phyloP scores from a whole-genome alignment of 2,113 vertebrate genomes.

The Guaruba guarouba region DNA sequence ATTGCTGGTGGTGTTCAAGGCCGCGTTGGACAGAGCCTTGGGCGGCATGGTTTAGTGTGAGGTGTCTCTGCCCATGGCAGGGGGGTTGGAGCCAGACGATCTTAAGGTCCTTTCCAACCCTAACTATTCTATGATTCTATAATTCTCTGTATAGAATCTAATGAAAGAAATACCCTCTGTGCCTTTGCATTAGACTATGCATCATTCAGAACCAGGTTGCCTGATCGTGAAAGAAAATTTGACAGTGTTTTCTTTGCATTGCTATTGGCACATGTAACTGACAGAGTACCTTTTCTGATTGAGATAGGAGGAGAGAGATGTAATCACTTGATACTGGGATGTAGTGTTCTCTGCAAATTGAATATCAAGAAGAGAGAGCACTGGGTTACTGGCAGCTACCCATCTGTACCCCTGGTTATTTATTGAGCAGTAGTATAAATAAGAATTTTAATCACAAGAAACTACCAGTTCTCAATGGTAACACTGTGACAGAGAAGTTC shows the following conservation, averaged over 20 bases:
- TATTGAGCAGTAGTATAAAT: background rate
- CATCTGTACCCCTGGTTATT: background rate
- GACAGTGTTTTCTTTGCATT: background rate
- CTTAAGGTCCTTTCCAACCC: no score
- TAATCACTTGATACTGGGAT: background rate
- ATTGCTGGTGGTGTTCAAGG: no score
- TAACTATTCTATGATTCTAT: no score
- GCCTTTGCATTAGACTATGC: background rate
- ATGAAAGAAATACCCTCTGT: background rate
- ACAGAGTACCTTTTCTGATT: background rate
- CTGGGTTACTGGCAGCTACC: background rate
- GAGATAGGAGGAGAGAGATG: background rate
- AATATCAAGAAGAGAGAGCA: background rate
- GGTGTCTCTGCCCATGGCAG: no score
- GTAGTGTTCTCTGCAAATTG: background rate
- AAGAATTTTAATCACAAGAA: constrained; percentile 29
- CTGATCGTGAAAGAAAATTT: background rate
- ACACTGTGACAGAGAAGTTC: background rate
- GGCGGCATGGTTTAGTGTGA: no score
- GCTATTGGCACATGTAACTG: background rate
- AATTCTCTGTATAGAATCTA: background rate
- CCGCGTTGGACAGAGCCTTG: no score
- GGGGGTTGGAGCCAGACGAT: no score
- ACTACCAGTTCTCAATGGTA: background rate
- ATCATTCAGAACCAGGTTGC: background rate